A percentile compares a stretch with the other conserved stretches of the same genome.
phyloP scores from a whole-genome alignment of 2,797 vertebrate species.

The Spinibarbus caldwelli region DNA sequence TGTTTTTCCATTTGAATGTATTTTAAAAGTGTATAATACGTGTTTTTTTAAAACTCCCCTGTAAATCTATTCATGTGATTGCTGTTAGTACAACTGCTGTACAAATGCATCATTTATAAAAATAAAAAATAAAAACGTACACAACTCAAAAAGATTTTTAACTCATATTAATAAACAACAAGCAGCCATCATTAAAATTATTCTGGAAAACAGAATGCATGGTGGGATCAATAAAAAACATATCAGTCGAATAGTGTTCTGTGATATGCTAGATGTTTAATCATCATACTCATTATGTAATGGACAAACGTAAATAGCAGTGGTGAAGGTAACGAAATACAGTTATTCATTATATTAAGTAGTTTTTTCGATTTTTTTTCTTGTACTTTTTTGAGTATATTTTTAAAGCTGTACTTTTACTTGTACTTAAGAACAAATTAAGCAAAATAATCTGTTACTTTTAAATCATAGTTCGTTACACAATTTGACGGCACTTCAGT shows the following conservation, averaged over 20 bases:
- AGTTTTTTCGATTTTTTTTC: no score
- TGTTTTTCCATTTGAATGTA: neutral
- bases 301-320: neutral
- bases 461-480: no score
- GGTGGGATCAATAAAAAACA: neutral
- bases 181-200: neutral
- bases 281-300: neutral
- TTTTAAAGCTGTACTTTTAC: no score
- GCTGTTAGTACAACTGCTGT: neutral
- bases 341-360: no score
- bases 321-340: no score
- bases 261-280: neutral
- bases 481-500: no score
- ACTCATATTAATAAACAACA: neutral
- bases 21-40: slow-evolving; percentile 3
- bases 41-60: neutral
- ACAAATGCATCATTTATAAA: neutral
- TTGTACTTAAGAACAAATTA: no score
- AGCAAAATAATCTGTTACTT: no score
- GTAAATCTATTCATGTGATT: neutral
- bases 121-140: no score
- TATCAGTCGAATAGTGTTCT: no score
- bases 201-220: neutral
- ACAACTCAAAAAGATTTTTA: neutral
- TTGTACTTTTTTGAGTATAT: no score